Evolutionary conservation across 2,888 invertebrate species (phyloP), one percentile per base, ranked within the genome.

Genomic region (Chloroclysta siterata): DNA sequence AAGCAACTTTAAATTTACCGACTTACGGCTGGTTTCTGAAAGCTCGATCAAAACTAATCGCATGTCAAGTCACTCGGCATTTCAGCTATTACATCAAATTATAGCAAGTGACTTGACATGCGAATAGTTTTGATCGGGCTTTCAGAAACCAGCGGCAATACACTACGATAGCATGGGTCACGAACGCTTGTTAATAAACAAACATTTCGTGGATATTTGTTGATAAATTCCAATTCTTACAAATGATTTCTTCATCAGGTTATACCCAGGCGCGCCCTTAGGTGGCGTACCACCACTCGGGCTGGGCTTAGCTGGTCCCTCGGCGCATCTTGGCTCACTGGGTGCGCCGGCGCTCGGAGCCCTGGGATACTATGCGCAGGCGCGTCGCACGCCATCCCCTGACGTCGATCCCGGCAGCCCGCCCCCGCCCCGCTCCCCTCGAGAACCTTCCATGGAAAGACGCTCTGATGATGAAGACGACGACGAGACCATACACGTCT

Each of bases 341-440:
- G 95, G 96, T 11, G 96, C 95, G 62, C 96, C 96, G 70, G 96
- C 94, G 78, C 94, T 96, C 22, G 85, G 94, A 52, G 87, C 94
- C 71, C 79, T 94, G 72, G 85, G 91, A 76, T 85, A 94, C 89
- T 88, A 94, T 82, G 84, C 94, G 81, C 82, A 94, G 84, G 81
- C 91, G 71, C 85, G 90, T 42, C 88, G 94, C 78, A 77, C 93
- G 17, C 93, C 88, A 64, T 94, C 88, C 46, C 94, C 89, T 15
- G 95, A 94, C 87, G 93, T 83, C 33, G 94, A 95, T 85, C 94
- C 95, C 0, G 94, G 95, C 55, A 94, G 94, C 72, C 93, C 93
- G 60, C 94, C 94, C 2, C 94, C 93, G 0, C 90, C 88, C 51
- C 85, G 88, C 57, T 88, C 93, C 71, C 84, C 93, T 67, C 74